phyloP scores from a whole-genome alignment of 2,888 invertebrate species.

The Plagiodera versicolora region DNA sequence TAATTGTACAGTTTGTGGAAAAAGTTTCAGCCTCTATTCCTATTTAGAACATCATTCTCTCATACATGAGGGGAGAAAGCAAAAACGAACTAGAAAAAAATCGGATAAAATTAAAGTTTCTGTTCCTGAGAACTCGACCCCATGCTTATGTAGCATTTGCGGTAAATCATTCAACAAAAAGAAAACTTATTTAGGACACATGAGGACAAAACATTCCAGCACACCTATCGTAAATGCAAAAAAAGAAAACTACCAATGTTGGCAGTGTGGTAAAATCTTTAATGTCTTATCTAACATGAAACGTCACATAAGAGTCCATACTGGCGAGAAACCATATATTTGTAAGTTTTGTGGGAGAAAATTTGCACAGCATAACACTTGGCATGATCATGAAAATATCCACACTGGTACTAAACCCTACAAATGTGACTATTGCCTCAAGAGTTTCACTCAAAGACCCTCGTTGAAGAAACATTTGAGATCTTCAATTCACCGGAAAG shows the following conservation, averaged over 20 bases:
- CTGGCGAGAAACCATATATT: constrained; percentile 39
- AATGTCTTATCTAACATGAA: constrained; percentile 29
- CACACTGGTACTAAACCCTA: constrained; percentile 30
- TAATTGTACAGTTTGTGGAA: constrained; percentile 38
- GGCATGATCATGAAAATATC: constrained; percentile 32
- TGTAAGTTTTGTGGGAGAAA: constrained; percentile 40
- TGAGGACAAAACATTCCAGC: neutral
- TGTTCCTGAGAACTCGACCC: neutral
- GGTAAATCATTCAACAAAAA: constrained; percentile 6
- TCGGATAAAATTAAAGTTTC: neutral
- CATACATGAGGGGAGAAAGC: neutral
- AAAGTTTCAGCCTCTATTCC: constrained; percentile 32
- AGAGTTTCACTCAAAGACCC: constrained; percentile 67
- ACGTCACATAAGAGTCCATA: constrained; percentile 36
- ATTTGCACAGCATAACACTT: constrained; percentile 36
- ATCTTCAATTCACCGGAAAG: constrained; percentile 6
- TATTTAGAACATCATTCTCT: constrained; percentile 4
- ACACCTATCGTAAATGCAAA: neutral
- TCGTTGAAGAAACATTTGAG: constrained; percentile 10
- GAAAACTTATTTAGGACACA: constrained; percentile 1
- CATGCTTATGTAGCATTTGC: constrained; percentile 8
- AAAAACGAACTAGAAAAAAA: neutral
- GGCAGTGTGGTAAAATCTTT: constrained; percentile 10
- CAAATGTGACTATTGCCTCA: constrained; percentile 41
- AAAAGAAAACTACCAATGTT: constrained; percentile 14